Evolutionary conservation across 2,888 invertebrate species (phyloP), one percentile per base, ranked within the genome.

Genomic region (Drosophila sordidapex): DNA sequence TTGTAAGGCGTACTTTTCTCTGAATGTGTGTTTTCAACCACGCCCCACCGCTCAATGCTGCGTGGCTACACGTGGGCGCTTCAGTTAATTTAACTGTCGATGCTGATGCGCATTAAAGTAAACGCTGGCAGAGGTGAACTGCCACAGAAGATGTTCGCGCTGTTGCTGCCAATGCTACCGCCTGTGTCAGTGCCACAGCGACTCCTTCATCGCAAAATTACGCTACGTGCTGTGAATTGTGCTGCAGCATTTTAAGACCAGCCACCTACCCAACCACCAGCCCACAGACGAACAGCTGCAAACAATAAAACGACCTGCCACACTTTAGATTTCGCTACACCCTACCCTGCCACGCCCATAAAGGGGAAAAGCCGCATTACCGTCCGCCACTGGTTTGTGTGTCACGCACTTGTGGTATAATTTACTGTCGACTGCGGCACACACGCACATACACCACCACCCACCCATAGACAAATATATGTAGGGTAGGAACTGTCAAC

Each of bases 371-470:
- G 61, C 79, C 77, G 79, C 76, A 71, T 54, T 79, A 36, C 58
- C 59, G 51, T 48, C 52, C 74, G 66, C 63, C 69, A 65, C 54
- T 68, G 72, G 82, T 74, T 82, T 82, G 79, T 82, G 79, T 85
- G 87, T 86, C 86, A 86, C 86, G 86, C 86, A 89, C 87, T 86
- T 87, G 84, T 79, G 87, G 87, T 84, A 86, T 86, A 89, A 86
- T 84, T 86, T 86, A 86, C 84, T 87, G 70, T 76, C 63, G 67
- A 86, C 76, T 79, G 76, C 83, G 70, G 64, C 69, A 65, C 56
- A 64, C 77, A 79, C 57, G n/a, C 58, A 60, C 60, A 62, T 52
- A 54, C 56, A 65, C 54, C 31, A 40, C 21, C 54, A 33, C 40
- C 43, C 33, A 57, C 48, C 29, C 36, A 35, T 43, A 36, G 56